Evolutionary conservation across 92 coral and sea anemone species (phyloP), one percentile per base, ranked within the genome.

Genomic region (Paramuricea clavata): DNA sequence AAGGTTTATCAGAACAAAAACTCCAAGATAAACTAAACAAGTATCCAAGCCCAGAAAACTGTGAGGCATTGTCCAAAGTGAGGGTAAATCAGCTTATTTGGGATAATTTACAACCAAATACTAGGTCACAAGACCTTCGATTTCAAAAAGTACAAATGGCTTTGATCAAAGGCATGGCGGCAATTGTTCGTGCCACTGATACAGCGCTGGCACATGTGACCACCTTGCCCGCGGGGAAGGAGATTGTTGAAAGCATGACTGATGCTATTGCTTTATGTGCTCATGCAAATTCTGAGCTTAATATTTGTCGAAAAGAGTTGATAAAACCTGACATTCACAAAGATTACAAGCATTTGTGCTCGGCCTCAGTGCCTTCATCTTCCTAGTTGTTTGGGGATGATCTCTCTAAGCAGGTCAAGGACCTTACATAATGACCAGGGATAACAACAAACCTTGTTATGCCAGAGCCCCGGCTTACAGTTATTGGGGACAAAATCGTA

Each of bases 261-360:
- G 89, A 91, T 84, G 91, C 91, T 27, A 44, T 87, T 83, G 86
- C 93, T 16, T 74, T 91, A 52, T 26, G 84, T 83, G 89, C 86
- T 76, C 75, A 88, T 85, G 90, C 94, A 17, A 91, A 91, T 21
- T 43, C 62, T 3, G 92, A 91, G 73, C 83, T 91, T 26, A 83
- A 91, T 28, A 56, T 70, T 33, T 33, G 89, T 60, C 85, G 85
- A 12, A 80, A 57, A 85, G 85, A 88, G 36, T 57, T 91, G 76
- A 88, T 88, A 19, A 91, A 88, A 73, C 92, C 90, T 23, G 90
- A 88, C 83, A 47, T 88, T 27, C 78, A 91, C 59, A 36, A 43
- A 16, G 85, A 89, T 9, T 83, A 67, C 26, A 86, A 80, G 27
- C 76, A 32, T 42, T 64, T 84, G 26, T 85, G 85, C 84, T 70